Base-by-base conservation (phyloP, 2,888 invertebrate genomes). In the Himalopsyche anomala region DNA sequence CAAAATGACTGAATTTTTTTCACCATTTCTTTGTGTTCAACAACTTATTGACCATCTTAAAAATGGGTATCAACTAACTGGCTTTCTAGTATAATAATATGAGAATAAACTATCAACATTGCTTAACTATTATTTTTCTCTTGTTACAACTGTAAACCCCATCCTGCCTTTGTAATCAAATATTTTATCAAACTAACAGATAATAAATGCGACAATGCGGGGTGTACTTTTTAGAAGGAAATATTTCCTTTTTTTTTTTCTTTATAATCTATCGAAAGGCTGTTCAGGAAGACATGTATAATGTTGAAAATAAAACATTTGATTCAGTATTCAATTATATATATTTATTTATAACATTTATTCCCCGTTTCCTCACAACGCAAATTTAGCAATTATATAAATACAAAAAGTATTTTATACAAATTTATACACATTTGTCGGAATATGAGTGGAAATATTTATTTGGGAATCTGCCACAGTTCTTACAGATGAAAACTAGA, bases 281-380 rank as follows among this genome's bases (percentile, higher is more conserved):
- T 62, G n/a, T 62, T n/a, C 28, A 62, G 9, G 19, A 5, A 62
- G 19, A 28, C 19, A 62, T 62, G 62, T 62, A 6, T 28, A 62
- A 62, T 62, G 62, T 62, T 62, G 2, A 19, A 62, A 62, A 62
- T 62, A 62, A 62, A 62, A 62, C 62, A 62, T 62, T 62, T 62
- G 19, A 62, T 62, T 62, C 62, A 62, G 19, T 62, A 19, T 62
- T 19, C 19, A 19, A 19, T 19, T 62, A 62, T 62, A 62, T 62
- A 62, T 62, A 62, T 81, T 81, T 85, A 81, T 74, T 85, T 85
- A 15, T 85, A 85, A 83, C 85, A 82, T 85, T 85, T 79, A 84
- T 82, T 55, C 81, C 81, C 38, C 81, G 80, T 55, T 83, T 82
- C 82, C 83, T 69, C 83, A 56, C 81, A 84, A 17, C 38, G n/a